Evolutionary conservation across 2,888 invertebrate genomes (phyloP).

Genomic region (Rambutsinella grinnellia): DNA sequence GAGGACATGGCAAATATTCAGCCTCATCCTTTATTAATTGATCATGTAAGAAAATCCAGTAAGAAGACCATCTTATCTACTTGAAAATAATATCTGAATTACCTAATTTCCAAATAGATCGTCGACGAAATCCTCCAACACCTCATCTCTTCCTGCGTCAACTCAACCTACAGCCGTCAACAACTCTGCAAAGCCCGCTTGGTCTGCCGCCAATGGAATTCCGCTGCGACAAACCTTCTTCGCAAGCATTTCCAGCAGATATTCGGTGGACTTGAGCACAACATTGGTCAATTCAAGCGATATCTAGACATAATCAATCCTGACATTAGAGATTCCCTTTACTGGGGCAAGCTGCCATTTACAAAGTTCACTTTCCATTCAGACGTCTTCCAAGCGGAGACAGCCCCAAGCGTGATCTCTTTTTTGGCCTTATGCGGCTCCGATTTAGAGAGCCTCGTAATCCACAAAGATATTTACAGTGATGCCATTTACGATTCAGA

Average conservation of each 20-base stretch:
- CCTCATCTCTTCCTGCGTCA: constrained; percentile 37
- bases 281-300: constrained; percentile 47
- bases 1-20: too few species aligned
- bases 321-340: not conserved
- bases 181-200: constrained; percentile 48
- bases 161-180: constrained; percentile 37
- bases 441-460: constrained; percentile 42
- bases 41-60: constrained; percentile 42
- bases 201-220: constrained; percentile 55
- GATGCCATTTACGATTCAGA: constrained; percentile 42
- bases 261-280: constrained; percentile 52
- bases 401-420: constrained; percentile 31
- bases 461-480: constrained; percentile 54
- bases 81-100: not conserved
- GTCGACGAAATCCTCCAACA: constrained; percentile 51
- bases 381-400: constrained; percentile 45
- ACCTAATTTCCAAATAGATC: constrained; percentile 29
- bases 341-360: constrained; percentile 39
- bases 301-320: constrained; percentile 38
- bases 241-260: constrained; percentile 42
- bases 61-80: not conserved
- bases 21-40: constrained; percentile 54
- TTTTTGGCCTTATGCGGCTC: constrained; percentile 40
- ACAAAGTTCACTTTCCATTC: constrained; percentile 48
- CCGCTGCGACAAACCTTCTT: constrained; percentile 35